These are phyloP conservation scores for Gari tellinella DNA, from an alignment of 2,888 invertebrate species.

Conservation along the genomic window DNA sequence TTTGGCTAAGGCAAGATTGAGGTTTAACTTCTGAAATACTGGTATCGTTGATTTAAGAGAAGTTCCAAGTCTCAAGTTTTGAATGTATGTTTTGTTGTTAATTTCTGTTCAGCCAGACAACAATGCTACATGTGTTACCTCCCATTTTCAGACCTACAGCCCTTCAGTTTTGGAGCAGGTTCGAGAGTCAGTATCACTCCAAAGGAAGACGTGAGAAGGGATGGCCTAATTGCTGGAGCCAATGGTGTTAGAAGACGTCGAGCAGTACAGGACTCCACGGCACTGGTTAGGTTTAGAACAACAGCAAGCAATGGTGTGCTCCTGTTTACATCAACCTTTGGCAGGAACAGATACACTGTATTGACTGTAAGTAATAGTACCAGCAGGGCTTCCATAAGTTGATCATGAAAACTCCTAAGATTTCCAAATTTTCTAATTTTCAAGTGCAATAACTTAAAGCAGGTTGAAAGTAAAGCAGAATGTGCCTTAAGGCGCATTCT, in stretches of 20 bases:
- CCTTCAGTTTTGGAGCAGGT: slow-evolving; percentile 91
- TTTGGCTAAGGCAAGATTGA: too few relatives aligned
- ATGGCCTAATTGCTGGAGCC: slow-evolving; percentile 89
- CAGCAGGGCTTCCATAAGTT: too few relatives aligned
- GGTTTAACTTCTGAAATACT: too few relatives aligned
- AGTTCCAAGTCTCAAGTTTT: too few relatives aligned
- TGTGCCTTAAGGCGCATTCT: too few relatives aligned
- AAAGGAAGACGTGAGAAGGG: slow-evolving; percentile 92
- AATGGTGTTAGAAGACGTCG: slow-evolving; percentile 37
- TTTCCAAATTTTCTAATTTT: too few relatives aligned
- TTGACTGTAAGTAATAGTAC: slow-evolving; percentile 71
- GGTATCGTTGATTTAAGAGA: too few relatives aligned
- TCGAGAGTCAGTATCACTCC: slow-evolving; percentile 90
- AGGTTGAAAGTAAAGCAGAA: too few relatives aligned
- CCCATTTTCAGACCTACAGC: slow-evolving; percentile 88
- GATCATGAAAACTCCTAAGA: too few relatives aligned
- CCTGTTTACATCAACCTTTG: slow-evolving; percentile 93
- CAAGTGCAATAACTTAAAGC: too few relatives aligned
- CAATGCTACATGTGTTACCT: slow-evolving; percentile 1
- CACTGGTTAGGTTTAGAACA: slow-evolving; percentile 93
- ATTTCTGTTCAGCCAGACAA: too few relatives aligned
- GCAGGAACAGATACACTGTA: slow-evolving; percentile 92
- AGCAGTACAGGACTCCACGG: slow-evolving; percentile 86
- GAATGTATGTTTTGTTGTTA: too few relatives aligned
- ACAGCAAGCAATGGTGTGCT: slow-evolving; percentile 91